Conservation (phyloP, 2,113 vertebrate genomes). For the Channa maculata region DNA sequence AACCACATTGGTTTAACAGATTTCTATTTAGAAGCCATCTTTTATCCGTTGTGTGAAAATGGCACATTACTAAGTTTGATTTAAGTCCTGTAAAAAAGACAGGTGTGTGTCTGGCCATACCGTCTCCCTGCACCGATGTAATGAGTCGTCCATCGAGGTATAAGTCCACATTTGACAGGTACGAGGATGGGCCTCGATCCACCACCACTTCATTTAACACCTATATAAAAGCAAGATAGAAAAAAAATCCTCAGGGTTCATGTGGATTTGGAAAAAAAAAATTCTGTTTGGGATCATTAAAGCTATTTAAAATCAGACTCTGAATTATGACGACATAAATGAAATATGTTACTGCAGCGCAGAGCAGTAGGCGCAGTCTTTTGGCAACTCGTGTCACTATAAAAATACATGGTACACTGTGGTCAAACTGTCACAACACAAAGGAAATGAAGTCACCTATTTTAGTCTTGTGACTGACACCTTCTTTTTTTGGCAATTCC, state of each 20-base stretch:
- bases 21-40: background rate
- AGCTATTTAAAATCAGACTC: background rate
- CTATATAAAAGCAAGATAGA: slow-evolving; percentile 49
- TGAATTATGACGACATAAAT: background rate
- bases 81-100: background rate
- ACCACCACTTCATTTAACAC: slow-evolving; percentile 88
- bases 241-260: no score
- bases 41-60: no score
- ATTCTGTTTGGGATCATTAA: background rate
- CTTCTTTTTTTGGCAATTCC: no score
- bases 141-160: slow-evolving; percentile 87
- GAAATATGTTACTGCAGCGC: background rate
- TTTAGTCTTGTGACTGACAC: no score
- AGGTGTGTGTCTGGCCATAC: slow-evolving; percentile 49
- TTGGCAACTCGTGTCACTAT: no score
- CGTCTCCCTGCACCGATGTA: slow-evolving; percentile 87
- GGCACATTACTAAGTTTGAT: no score
- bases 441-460: no score
- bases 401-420: no score
- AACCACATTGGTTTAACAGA: background rate
- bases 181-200: slow-evolving; percentile 86
- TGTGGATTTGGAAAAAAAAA: background rate
- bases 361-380: no score
- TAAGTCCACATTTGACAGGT: slow-evolving; percentile 87
- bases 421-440: no score